These are phyloP conservation scores for Okapia johnstoni DNA, from an alignment of 2,113 vertebrate genomes.

Conservation along the genomic window DNA sequence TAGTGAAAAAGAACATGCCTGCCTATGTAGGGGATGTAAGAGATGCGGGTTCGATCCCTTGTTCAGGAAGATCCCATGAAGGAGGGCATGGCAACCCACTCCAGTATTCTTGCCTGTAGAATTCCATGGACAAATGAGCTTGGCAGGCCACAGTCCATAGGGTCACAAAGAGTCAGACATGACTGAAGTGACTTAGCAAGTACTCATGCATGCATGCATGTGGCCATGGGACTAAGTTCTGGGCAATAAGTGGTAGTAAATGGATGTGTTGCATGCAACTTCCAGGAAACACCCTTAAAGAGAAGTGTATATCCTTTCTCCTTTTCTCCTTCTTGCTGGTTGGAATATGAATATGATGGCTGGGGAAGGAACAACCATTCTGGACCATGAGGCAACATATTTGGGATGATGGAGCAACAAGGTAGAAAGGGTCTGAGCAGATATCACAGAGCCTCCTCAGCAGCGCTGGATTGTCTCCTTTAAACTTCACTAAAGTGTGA, in stretches of 20 bases:
- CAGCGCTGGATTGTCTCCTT: not conserved
- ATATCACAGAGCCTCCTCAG: not conserved
- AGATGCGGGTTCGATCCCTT: not conserved
- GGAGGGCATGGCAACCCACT: not conserved
- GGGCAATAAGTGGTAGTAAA: not conserved
- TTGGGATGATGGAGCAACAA: not conserved
- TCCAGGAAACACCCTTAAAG: not conserved
- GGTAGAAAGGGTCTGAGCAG: not conserved
- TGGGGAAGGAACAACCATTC: not conserved
- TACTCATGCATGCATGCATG: not conserved
- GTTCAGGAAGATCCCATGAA: not conserved
- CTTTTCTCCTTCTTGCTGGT: not conserved
- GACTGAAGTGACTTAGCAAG: not conserved
- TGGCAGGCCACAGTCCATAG: not conserved
- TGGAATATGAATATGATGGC: not conserved
- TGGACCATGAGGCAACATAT: not conserved
- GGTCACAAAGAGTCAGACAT: not conserved
- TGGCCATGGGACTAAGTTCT: not conserved
- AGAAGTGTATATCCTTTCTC: not conserved
- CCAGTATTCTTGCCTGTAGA: not conserved
- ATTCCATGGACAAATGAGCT: not conserved
- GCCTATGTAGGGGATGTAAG: not conserved
- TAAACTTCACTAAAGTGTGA: not conserved
- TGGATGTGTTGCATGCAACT: not conserved
- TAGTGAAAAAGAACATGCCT: not conserved